These are phyloP conservation scores for Eucidaris tribuloides DNA, from an alignment of 35 echinoderm and acorn worm species.

Conservation along the genomic window DNA sequence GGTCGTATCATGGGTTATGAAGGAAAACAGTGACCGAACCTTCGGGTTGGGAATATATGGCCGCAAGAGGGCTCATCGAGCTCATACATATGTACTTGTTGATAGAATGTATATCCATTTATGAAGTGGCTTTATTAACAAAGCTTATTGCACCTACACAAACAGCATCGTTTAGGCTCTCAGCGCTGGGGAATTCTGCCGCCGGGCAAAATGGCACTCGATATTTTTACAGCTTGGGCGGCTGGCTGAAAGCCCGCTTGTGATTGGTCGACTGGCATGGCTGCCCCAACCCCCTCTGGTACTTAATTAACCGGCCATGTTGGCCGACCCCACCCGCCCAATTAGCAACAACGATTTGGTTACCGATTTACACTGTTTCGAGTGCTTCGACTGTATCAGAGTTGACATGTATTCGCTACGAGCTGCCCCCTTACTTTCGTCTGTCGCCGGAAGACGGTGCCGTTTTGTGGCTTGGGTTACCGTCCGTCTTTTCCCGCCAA, in stretches of 20 bases:
- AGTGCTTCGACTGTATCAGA: conserved; percentile 27
- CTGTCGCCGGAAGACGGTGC: conserved; percentile 30
- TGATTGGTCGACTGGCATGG: conserved; percentile 40
- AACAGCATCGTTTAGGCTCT: conserved; percentile 53
- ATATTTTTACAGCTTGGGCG: conserved; percentile 64
- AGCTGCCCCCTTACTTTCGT: conserved; percentile 14
- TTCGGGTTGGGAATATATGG: background rate
- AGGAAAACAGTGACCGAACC: background rate
- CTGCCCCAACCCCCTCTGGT: conserved; percentile 54
- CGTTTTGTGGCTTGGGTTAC: conserved; percentile 22
- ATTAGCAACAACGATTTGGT: conserved; percentile 63
- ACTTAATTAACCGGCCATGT: conserved; percentile 60
- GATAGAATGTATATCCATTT: conserved; percentile 55
- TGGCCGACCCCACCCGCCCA: conserved; percentile 54
- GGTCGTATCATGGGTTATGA: too few relatives aligned
- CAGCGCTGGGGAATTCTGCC: conserved; percentile 51
- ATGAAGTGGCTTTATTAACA: conserved; percentile 48
- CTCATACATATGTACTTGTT: conserved; percentile 53
- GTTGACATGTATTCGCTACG: conserved; percentile 35
- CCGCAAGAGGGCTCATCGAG: conserved; percentile 3
- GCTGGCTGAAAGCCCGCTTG: conserved; percentile 22
- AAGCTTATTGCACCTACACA: conserved; percentile 70
- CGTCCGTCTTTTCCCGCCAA: conserved; percentile 16
- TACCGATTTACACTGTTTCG: conserved; percentile 44
- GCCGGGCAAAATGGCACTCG: conserved; percentile 50